phyloP scores from a whole-genome alignment of 2,797 vertebrate genomes.

The Meda fulgida region DNA sequence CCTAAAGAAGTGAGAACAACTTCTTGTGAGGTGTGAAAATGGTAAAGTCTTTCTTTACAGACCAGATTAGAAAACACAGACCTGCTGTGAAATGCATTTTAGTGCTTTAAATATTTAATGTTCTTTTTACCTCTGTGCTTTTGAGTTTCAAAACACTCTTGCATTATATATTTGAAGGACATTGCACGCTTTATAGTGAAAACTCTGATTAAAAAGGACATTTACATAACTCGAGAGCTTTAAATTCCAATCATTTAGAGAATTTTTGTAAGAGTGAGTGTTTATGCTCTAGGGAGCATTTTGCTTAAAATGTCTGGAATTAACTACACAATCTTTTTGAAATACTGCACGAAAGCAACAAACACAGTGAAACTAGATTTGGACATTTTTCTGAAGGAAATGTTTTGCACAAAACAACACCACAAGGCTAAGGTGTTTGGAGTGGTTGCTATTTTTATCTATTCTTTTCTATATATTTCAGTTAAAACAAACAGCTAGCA shows the following conservation, averaged over 20 bases:
- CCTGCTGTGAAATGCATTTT: constrained; percentile 13
- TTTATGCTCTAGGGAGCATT: constrained; percentile 21
- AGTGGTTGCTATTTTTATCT: neutral
- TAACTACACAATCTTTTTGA: neutral
- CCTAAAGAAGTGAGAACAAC: constrained; percentile 73
- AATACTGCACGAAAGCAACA: neutral
- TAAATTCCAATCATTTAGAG: neutral
- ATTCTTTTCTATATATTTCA: neutral
- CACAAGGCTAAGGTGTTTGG: neutral
- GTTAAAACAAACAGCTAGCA: neutral
- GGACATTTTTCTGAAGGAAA: constrained; percentile 5
- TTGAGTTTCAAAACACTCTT: constrained; percentile 8
- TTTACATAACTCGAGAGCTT: constrained; percentile 14
- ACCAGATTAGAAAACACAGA: neutral
- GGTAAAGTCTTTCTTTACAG: neutral
- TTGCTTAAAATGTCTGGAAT: constrained; percentile 7
- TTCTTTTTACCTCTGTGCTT: neutral
- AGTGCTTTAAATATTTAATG: neutral
- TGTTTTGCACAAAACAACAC: neutral
- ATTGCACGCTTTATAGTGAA: neutral
- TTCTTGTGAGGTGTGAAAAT: neutral
- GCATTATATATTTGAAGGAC: constrained; percentile 16
- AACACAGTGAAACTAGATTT: neutral
- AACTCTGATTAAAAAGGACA: constrained; percentile 29
- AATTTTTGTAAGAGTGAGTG: neutral